These are phyloP conservation scores for Drosophila longiperda DNA, from an alignment of 2,888 invertebrate species.

Conservation along the genomic window DNA sequence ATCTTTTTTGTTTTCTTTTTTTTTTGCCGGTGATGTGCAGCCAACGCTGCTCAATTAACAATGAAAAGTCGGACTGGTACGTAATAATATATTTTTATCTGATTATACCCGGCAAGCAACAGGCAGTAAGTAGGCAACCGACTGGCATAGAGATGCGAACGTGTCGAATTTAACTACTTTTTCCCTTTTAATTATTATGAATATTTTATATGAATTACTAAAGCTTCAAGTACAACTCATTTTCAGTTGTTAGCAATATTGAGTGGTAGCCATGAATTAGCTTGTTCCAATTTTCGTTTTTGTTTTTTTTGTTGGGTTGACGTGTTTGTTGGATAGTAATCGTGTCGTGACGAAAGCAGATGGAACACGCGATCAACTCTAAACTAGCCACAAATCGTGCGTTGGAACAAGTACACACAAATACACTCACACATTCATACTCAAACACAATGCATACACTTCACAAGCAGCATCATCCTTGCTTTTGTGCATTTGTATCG, in stretches of 20 bases:
- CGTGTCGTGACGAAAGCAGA: slow-evolving; percentile 1
- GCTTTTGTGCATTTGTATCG: slow-evolving; percentile 29
- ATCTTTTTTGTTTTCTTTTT: neutral
- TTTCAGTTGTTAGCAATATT: neutral
- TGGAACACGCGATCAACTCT: slow-evolving; percentile 6
- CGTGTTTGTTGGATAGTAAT: neutral
- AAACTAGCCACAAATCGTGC: slow-evolving; percentile 61
- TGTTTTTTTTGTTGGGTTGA: neutral
- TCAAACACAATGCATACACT: slow-evolving; percentile 17
- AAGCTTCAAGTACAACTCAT: neutral
- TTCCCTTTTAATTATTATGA: neutral
- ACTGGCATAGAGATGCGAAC: slow-evolving; percentile 15
- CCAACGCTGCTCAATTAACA: slow-evolving; percentile 73
- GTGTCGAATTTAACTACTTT: neutral
- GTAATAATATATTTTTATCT: slow-evolving; percentile 80
- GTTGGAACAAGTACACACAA: slow-evolving; percentile 43
- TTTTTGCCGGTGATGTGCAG: slow-evolving; percentile 37
- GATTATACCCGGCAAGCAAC: slow-evolving; percentile 64
- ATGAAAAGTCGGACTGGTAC: slow-evolving; percentile 71
- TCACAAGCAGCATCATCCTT: slow-evolving; percentile 45
- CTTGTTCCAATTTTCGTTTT: neutral
- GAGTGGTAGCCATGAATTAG: neutral
- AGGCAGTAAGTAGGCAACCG: slow-evolving; percentile 30
- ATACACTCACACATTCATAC: slow-evolving; percentile 15
- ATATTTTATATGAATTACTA: neutral